A percentile compares a stretch with the other conserved stretches of the same genome.
phyloP scores from a whole-genome alignment of 2,888 invertebrate genomes.

The Tipula lateralis region DNA sequence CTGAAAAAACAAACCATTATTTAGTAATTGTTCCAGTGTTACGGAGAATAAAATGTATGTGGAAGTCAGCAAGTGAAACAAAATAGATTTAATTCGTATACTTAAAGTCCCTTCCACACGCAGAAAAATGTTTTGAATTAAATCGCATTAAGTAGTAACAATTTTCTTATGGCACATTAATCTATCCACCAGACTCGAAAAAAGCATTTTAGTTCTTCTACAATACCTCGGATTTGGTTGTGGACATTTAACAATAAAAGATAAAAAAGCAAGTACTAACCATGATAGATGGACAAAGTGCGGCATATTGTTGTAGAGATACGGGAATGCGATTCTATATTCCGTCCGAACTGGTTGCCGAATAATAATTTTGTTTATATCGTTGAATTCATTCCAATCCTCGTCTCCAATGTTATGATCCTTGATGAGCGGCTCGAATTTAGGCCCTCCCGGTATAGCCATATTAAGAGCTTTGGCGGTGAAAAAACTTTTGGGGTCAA shows the following conservation, averaged over 20 bases:
- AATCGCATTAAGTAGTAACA: slow-evolving; percentile 57
- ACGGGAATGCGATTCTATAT: slow-evolving; percentile 98
- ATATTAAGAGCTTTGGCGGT: slow-evolving; percentile 99
- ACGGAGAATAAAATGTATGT: slow-evolving; percentile 51
- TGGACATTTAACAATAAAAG: neutral
- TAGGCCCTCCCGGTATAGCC: slow-evolving; percentile 99
- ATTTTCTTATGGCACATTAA: slow-evolving; percentile 44
- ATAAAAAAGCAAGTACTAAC: slow-evolving; percentile 58
- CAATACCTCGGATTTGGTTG: neutral
- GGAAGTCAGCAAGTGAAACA: slow-evolving; percentile 55
- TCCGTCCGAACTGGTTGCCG: slow-evolving; percentile 97
- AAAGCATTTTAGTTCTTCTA: neutral
- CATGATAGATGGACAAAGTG: slow-evolving; percentile 97
- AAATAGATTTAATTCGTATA: slow-evolving; percentile 34
- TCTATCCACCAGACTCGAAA: slow-evolving; percentile 39
- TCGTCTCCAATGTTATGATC: slow-evolving; percentile 98
- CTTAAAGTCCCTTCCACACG: neutral
- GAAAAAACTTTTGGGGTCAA: slow-evolving; percentile 99
- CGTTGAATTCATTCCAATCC: slow-evolving; percentile 99
- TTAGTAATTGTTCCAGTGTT: neutral
- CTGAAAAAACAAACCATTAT: slow-evolving; percentile 52
- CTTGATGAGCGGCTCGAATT: slow-evolving; percentile 98
- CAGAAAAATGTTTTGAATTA: slow-evolving; percentile 25
- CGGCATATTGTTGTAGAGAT: slow-evolving; percentile 97
- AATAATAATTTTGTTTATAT: slow-evolving; percentile 99